Conservation (phyloP, 30 jellyfish, hydroid and myxozoan genomes). For the Aurelia coerulea region DNA sequence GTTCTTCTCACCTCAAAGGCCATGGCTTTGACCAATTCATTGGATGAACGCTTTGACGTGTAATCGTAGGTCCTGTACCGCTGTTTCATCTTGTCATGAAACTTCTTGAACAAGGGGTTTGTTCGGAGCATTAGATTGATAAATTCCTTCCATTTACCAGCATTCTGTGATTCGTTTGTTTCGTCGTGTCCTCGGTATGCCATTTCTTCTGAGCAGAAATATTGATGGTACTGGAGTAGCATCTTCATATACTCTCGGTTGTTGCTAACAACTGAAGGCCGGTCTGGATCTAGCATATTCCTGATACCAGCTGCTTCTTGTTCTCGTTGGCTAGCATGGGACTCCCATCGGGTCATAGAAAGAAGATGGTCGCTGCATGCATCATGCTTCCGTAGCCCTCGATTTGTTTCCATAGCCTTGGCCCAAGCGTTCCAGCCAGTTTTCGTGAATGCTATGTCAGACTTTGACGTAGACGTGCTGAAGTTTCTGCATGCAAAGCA, state of each 20-base stretch:
- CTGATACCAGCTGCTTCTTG: constrained; percentile 1
- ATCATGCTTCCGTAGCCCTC: no score
- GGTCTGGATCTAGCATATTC: constrained; percentile 53
- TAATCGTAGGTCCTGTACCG: constrained; percentile 44
- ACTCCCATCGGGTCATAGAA: no score
- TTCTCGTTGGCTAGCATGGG: neutral
- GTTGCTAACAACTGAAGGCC: constrained; percentile 38
- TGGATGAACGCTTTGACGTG: constrained; percentile 31
- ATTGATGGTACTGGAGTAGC: constrained; percentile 34
- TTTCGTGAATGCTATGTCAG: no score
- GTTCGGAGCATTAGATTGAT: constrained; percentile 49
- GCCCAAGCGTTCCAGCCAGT: no score
- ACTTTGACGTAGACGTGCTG: no score
- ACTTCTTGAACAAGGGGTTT: constrained; percentile 40
- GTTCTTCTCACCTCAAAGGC: no score
- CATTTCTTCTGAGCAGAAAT: constrained; percentile 32
- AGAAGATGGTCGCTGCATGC: no score
- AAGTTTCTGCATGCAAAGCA: no score
- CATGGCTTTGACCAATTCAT: no score
- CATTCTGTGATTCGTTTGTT: constrained; percentile 43
- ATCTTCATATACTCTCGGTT: constrained; percentile 48
- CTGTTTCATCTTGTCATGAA: constrained; percentile 49
- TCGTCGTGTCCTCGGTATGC: constrained; percentile 38
- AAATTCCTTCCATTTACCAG: constrained; percentile 55
- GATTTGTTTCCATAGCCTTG: no score